Conservation (phyloP, 2,888 invertebrate genomes). For the Synanthedon andrenaeformis region DNA sequence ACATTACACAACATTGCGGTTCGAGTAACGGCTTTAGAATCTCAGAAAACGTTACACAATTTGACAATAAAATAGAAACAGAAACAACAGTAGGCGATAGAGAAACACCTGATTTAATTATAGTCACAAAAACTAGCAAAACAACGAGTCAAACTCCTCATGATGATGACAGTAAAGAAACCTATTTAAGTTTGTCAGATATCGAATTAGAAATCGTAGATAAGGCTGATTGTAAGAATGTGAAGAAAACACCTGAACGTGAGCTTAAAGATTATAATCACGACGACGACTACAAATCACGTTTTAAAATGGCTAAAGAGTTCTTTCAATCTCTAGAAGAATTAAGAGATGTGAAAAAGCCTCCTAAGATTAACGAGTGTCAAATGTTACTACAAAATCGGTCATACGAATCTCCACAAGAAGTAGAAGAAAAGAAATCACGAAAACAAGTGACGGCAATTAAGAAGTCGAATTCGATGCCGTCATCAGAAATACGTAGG, state of each 20-base stretch:
- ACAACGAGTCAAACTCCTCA: constrained; percentile 20
- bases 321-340: constrained; percentile 64
- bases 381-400: constrained; percentile 40
- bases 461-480: constrained; percentile 51
- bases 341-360: constrained; percentile 31
- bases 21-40: neutral
- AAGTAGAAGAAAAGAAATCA: constrained; percentile 21
- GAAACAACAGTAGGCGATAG: constrained; percentile 17
- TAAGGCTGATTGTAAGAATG: constrained; percentile 9
- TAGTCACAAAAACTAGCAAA: constrained; percentile 21
- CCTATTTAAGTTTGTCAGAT: constrained; percentile 49
- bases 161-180: constrained; percentile 26
- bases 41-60: constrained; percentile 2
- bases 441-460: constrained; percentile 38
- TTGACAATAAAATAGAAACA: neutral
- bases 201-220: constrained; percentile 53
- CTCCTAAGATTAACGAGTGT: constrained; percentile 48
- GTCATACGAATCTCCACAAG: constrained; percentile 46
- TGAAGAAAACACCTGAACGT: constrained; percentile 33
- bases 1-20: constrained; percentile 6
- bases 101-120: constrained; percentile 19
- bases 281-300: constrained; percentile 52
- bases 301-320: constrained; percentile 59
- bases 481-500: constrained; percentile 56
- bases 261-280: constrained; percentile 27